Evolutionary conservation across 2,888 invertebrate genomes (phyloP).

Genomic region (Dasypolia templi): DNA sequence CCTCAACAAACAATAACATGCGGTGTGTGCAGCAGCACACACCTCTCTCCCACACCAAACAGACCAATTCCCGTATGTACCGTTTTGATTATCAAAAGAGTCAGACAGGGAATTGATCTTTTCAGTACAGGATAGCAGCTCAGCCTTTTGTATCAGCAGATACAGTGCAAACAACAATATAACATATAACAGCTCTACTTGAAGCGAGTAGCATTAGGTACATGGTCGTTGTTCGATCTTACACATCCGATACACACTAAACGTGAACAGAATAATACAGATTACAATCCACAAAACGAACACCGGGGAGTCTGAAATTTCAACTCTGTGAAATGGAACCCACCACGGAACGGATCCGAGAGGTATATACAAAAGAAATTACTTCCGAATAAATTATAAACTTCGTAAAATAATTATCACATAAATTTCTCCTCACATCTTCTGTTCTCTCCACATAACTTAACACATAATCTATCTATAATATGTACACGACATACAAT

Average conservation of each 20-base stretch:
- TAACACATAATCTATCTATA: slow-evolving; percentile 85
- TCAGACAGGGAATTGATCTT: slow-evolving; percentile 68
- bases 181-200: slow-evolving; percentile 86
- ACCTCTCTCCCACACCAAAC: slow-evolving; percentile 65
- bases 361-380: slow-evolving; percentile 88
- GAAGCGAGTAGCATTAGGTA: slow-evolving; percentile 87
- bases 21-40: slow-evolving; percentile 70
- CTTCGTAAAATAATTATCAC: slow-evolving; percentile 90
- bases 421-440: slow-evolving; percentile 88
- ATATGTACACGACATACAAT: slow-evolving; percentile 84
- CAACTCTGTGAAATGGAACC: slow-evolving; percentile 75
- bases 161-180: slow-evolving; percentile 85
- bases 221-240: slow-evolving; percentile 79
- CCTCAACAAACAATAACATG: slow-evolving; percentile 86
- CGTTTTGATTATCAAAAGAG: slow-evolving; percentile 76
- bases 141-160: slow-evolving; percentile 75
- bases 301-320: slow-evolving; percentile 79
- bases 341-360: slow-evolving; percentile 73
- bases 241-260: slow-evolving; percentile 82
- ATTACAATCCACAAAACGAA: slow-evolving; percentile 80
- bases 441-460: slow-evolving; percentile 86
- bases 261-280: slow-evolving; percentile 80
- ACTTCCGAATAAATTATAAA: slow-evolving; percentile 90
- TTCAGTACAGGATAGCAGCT: slow-evolving; percentile 67
- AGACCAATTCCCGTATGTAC: slow-evolving; percentile 67